Conservation (phyloP, 2,888 invertebrate genomes). For the Campoletis raptor region DNA sequence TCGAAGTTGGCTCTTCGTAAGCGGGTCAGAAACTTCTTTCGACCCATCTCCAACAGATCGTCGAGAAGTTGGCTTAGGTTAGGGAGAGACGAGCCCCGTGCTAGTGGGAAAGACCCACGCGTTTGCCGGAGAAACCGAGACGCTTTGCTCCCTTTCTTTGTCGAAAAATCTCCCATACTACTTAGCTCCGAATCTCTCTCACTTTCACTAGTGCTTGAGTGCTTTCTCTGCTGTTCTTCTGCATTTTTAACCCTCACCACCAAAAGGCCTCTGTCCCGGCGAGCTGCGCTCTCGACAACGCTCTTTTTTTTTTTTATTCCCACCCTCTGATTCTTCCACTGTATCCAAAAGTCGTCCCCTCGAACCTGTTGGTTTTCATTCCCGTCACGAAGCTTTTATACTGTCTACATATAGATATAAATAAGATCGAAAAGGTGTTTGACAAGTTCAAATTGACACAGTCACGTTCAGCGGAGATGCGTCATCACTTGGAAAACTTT, state of each 20-base stretch:
- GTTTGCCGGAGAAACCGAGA: constrained; percentile 63
- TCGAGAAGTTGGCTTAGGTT: constrained; percentile 80
- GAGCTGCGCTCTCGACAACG: constrained; percentile 44
- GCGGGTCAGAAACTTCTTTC: constrained; percentile 85
- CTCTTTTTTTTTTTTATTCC: constrained; percentile 37
- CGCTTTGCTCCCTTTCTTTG: constrained; percentile 49
- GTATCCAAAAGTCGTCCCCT: constrained; percentile 40
- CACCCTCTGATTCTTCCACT: constrained; percentile 60
- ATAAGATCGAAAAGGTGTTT: constrained; percentile 36
- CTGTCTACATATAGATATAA: background rate
- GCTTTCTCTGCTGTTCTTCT: constrained; percentile 35
- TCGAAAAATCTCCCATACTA: constrained; percentile 40
- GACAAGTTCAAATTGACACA: constrained; percentile 43
- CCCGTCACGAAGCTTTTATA: constrained; percentile 56
- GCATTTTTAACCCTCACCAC: constrained; percentile 39
- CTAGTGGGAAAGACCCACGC: constrained; percentile 64
- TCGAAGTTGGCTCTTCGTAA: constrained; percentile 73
- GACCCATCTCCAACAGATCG: constrained; percentile 76
- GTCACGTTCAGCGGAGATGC: constrained; percentile 21
- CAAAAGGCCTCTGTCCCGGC: constrained; percentile 34
- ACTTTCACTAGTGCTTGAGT: constrained; percentile 10
- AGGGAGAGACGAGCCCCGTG: constrained; percentile 76
- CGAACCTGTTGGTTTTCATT: constrained; percentile 61
- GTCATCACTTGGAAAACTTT: constrained; percentile 45
- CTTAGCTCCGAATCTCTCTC: constrained; percentile 62